Evolutionary conservation across 2,113 vertebrate genomes (phyloP), one percentile per base, ranked within the genome.

Genomic region (Nothobranchius furzeri): DNA sequence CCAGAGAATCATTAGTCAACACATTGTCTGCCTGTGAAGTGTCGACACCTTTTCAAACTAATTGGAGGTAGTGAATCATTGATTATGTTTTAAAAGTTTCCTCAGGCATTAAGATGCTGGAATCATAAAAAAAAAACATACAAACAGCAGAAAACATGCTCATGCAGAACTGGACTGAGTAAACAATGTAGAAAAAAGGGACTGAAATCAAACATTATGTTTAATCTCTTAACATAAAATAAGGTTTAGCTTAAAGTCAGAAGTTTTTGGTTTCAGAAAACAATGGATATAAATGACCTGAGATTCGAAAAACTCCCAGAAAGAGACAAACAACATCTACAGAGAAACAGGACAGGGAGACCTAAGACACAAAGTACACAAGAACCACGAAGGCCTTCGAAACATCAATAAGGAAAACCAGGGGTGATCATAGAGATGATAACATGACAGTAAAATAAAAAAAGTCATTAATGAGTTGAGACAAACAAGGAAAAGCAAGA

Each of bases 11-110:
- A 78, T 72, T 20, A 62, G 50, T 58, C 46, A 12, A 15, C 36
- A 30, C 11, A 30, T 9, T 0, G 15, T 37, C 30, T 45, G 60
- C 30, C 46, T 48, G 30, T 43, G 49, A 58, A 17, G 37, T 2
- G 52, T 58, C 4, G 1, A 52, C 57, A 52, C 60, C 47, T 40
- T 53, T 61, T 37, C 54, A 30, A 30, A 77, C 43, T 68, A 47
- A 70, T 56, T 67, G 53, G 65, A 48, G 40, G 61, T 11, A 0
- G 48, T 62, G 62, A 73, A 73, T 67, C 71, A 64, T 68, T 53
- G 67, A 78, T 82, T 68, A 57, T 45, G 0, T 64, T 40, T 40
- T 20, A 8, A 17, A 25, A 11, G 12, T 43, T 12, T 60, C 49
- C 69, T 0, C 47, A 52, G 56, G 60, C 55, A 45, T 65, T 0